Evolutionary conservation across 2,797 vertebrate species (phyloP).

Genomic region (Enteromius fasciolatus): DNA sequence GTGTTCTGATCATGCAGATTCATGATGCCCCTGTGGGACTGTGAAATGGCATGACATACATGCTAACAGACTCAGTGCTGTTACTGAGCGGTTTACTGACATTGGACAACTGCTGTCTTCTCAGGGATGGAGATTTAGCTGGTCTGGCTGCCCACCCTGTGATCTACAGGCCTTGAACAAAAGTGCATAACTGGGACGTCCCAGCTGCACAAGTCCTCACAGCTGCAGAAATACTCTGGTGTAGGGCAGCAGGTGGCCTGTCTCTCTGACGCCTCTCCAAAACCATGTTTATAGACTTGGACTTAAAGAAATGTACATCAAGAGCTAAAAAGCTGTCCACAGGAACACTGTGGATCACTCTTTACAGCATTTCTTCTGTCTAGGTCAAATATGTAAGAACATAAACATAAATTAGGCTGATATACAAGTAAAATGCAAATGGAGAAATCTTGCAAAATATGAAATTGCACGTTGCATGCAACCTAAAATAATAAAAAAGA

Average conservation of each 20-base stretch:
- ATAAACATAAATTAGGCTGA: not conserved
- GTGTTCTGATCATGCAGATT: slow-evolving; percentile 17
- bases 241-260: slow-evolving; percentile 66
- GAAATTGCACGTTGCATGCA: not conserved
- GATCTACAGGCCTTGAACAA: slow-evolving; percentile 63
- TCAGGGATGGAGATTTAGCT: slow-evolving; percentile 58
- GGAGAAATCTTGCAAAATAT: not conserved
- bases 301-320: not conserved
- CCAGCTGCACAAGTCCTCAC: slow-evolving; percentile 68
- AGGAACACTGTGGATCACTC: not conserved
- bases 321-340: not conserved
- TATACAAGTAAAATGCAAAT: not conserved
- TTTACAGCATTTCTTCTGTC: not conserved
- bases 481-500: not conserved
- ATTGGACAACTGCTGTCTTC: slow-evolving; percentile 73
- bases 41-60: slow-evolving; percentile 23
- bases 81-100: slow-evolving; percentile 38
- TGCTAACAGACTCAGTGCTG: slow-evolving; percentile 35
- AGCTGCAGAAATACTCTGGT: slow-evolving; percentile 65
- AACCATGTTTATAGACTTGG: slow-evolving; percentile 38
- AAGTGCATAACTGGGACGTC: slow-evolving; percentile 70
- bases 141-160: slow-evolving; percentile 62
- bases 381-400: not conserved
- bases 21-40: not conserved
- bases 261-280: slow-evolving; percentile 55